phyloP scores from a whole-genome alignment of 2,797 vertebrate species.

The Darevskia mixta region DNA sequence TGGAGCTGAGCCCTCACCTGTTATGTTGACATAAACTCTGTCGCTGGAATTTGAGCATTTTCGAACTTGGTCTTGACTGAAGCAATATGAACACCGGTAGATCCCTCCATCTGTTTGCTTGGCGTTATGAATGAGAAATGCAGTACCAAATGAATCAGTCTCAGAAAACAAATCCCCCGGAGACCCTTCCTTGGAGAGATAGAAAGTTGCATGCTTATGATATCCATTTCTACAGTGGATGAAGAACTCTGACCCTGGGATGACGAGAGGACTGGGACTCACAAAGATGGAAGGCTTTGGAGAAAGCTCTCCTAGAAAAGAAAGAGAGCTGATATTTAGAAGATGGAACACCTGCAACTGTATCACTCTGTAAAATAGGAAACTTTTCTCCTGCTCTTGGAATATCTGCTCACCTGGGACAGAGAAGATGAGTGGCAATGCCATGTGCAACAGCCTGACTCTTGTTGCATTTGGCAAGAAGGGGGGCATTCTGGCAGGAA shows the following conservation, averaged over 20 bases:
- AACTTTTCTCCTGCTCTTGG: neutral
- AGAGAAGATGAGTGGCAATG: no score
- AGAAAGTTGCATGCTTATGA: fast-evolving
- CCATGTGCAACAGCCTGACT: no score
- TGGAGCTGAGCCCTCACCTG: neutral
- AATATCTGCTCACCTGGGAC: no score
- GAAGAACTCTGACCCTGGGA: neutral
- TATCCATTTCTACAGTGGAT: neutral
- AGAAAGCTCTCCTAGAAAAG: fast-evolving
- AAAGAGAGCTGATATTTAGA: neutral
- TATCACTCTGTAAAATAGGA: neutral
- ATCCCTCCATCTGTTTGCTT: fast-evolving
- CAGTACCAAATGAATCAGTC: no score
- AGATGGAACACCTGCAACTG: neutral
- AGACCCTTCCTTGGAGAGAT: neutral
- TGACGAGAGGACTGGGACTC: fast-evolving
- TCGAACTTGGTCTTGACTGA: fast-evolving
- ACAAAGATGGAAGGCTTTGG: neutral
- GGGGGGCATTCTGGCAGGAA: no score
- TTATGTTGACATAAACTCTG: neutral
- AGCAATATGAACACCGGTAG: neutral
- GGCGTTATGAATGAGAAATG: fast-evolving
- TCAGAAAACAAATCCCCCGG: fast-evolving
- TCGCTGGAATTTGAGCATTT: neutral
- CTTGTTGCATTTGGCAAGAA: no score